Conservation (phyloP, 1,140 invertebrate genomes). For the Lepidotrigona ventralis region DNA sequence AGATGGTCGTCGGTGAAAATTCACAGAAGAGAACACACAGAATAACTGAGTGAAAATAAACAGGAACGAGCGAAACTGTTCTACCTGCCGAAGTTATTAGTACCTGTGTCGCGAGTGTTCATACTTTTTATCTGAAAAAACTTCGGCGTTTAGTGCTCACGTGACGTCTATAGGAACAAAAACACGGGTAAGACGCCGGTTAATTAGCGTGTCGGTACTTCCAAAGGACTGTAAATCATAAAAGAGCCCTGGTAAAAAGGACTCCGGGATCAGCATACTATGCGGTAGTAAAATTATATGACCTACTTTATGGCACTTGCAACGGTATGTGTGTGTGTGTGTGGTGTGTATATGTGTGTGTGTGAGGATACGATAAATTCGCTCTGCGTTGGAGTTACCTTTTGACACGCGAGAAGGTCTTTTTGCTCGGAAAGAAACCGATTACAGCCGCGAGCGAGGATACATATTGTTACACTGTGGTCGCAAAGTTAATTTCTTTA, state of each 20-base stretch:
- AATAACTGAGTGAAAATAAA: not conserved
- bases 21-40: not conserved
- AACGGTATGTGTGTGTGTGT: slow-evolving; percentile 44
- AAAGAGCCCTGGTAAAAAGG: slow-evolving; percentile 34
- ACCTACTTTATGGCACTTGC: slow-evolving; percentile 66
- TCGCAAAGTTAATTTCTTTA: not conserved
- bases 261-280: slow-evolving; percentile 45
- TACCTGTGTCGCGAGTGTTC: slow-evolving; percentile 36
- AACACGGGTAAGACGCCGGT: slow-evolving; percentile 45
- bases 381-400: slow-evolving; percentile 20
- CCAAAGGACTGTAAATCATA: slow-evolving; percentile 63
- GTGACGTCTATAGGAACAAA: slow-evolving; percentile 32
- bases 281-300: slow-evolving; percentile 67
- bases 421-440: slow-evolving; percentile 10
- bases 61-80: not conserved
- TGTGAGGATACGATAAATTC: slow-evolving; percentile 64
- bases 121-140: slow-evolving; percentile 47
- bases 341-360: slow-evolving; percentile 43
- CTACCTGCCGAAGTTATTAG: slow-evolving; percentile 22
- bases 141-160: slow-evolving; percentile 21
- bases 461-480: not conserved
- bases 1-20: not conserved
- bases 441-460: not conserved
- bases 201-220: slow-evolving; percentile 58
- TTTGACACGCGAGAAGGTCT: slow-evolving; percentile 40